Evolutionary conservation across 1,140 invertebrate species (phyloP).

Genomic region (Lepidurus packardi): DNA sequence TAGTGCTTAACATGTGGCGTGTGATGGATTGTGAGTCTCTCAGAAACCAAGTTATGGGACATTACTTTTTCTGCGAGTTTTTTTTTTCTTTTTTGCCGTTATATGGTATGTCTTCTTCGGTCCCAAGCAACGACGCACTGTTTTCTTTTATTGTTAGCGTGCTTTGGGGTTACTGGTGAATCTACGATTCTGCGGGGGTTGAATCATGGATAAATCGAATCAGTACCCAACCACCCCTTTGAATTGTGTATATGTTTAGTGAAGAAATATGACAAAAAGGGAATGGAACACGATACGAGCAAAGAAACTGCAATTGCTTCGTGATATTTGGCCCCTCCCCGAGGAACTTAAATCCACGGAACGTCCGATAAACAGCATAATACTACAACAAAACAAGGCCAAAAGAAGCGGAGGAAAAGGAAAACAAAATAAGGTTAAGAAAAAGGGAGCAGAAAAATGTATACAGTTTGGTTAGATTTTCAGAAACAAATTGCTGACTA

Average conservation of each 20-base stretch:
- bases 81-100: background rate
- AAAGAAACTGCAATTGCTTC: background rate
- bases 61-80: background rate
- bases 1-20: no score
- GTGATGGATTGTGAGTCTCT: no score
- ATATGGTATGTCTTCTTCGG: background rate
- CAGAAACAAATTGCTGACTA: background rate
- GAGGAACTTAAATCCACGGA: slow-evolving; percentile 1
- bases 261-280: background rate
- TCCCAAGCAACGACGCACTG: background rate
- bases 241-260: no score
- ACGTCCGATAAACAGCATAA: background rate
- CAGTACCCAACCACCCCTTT: no score
- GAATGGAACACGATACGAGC: background rate
- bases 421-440: background rate
- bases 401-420: background rate
- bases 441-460: background rate
- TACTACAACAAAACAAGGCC: background rate
- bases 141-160: background rate
- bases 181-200: no score
- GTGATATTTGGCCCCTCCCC: background rate
- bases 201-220: no score
- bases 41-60: no score
- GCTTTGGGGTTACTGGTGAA: background rate
- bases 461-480: background rate